Evolutionary conservation across 2,888 invertebrate species (phyloP).

Genomic region (Sinopyrophorus schimmeli): DNA sequence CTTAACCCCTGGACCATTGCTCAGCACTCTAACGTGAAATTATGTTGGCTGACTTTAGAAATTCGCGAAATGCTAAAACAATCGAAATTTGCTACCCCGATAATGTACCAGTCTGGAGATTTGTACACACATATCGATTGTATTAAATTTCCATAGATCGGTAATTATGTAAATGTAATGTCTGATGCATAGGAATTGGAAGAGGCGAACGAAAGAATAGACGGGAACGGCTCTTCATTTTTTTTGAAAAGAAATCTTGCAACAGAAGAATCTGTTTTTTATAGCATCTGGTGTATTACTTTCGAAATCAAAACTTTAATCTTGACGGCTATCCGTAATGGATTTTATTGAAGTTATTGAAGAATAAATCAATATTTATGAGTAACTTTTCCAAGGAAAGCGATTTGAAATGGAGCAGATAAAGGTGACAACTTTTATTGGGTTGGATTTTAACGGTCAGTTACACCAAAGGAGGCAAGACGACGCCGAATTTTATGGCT

Average conservation of each 20-base stretch:
- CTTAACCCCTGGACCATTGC: too few relatives aligned
- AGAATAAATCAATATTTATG: slow-evolving; percentile 33
- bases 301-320: slow-evolving; percentile 15
- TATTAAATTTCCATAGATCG: too few relatives aligned
- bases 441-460: slow-evolving; percentile 46
- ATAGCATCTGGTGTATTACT: slow-evolving; percentile 3
- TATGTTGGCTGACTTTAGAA: too few relatives aligned
- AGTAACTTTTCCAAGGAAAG: slow-evolving; percentile 26
- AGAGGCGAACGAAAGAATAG: too few relatives aligned
- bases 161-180: too few relatives aligned
- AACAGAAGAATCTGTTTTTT: background rate
- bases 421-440: slow-evolving; percentile 44
- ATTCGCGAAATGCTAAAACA: too few relatives aligned
- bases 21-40: too few relatives aligned
- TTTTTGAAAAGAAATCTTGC: background rate
- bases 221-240: background rate
- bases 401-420: slow-evolving; percentile 35
- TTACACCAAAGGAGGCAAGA: slow-evolving; percentile 42
- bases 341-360: slow-evolving; percentile 24
- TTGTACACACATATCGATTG: too few relatives aligned
- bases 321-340: slow-evolving; percentile 19
- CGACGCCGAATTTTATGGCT: slow-evolving; percentile 39
- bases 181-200: too few relatives aligned
- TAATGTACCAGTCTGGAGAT: too few relatives aligned
- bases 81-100: too few relatives aligned